Evolutionary conservation across 2,797 vertebrate genomes (phyloP).

Genomic region (Eulemur coronatus): DNA sequence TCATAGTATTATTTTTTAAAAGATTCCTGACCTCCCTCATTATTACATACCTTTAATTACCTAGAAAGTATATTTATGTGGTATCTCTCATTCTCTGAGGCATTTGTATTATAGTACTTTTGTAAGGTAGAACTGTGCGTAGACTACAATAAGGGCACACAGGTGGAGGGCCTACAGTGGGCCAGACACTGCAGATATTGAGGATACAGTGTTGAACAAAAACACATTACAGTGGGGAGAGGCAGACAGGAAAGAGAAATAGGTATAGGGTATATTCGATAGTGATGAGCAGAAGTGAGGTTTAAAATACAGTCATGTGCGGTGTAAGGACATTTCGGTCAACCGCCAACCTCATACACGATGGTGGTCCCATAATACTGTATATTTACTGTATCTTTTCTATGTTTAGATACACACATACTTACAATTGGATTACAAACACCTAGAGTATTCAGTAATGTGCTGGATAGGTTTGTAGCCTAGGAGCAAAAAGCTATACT

Average conservation of each 20-base stretch:
- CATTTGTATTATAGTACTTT: background rate
- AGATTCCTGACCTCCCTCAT: background rate
- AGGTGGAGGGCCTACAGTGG: too few relatives aligned
- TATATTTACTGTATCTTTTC: background rate
- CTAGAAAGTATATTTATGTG: background rate
- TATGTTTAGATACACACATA: background rate
- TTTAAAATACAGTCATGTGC: background rate
- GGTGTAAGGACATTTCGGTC: background rate
- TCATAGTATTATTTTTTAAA: background rate
- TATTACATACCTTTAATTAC: background rate
- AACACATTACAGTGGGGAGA: background rate
- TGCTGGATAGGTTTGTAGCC: background rate
- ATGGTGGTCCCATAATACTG: background rate
- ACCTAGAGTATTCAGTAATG: background rate
- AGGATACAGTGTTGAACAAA: background rate
- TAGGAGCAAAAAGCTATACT: background rate
- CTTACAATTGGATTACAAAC: background rate
- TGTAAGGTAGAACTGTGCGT: background rate
- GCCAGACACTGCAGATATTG: background rate
- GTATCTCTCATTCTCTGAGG: background rate
- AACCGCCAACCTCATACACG: background rate
- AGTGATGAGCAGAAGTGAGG: background rate
- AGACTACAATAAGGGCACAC: background rate
- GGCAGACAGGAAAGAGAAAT: background rate
- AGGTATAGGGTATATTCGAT: background rate